Evolutionary conservation across 2,797 vertebrate species (phyloP).

Genomic region (Glossophaga mutica): DNA sequence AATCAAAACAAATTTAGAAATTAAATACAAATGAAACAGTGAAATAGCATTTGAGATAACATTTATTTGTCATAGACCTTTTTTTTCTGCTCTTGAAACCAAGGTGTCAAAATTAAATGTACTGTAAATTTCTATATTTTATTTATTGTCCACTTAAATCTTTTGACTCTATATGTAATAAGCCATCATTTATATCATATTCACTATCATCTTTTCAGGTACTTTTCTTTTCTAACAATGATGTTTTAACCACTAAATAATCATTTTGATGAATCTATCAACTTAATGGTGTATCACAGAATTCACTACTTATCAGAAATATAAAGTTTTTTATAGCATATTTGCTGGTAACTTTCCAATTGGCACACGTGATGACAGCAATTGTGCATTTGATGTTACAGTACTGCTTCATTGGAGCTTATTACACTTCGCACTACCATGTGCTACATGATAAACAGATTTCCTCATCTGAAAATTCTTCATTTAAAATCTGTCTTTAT

Average conservation of each 20-base stretch:
- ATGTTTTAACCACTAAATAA: not conserved
- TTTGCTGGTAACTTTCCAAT: not conserved
- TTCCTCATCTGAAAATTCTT: slow-evolving; percentile 17
- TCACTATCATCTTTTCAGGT: not conserved
- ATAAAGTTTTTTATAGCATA: not conserved
- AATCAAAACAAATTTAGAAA: slow-evolving; percentile 26
- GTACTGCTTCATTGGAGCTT: not conserved
- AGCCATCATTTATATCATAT: not conserved
- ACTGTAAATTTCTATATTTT: not conserved
- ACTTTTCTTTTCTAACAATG: not conserved
- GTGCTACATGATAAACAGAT: not conserved
- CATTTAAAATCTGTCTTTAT: not conserved
- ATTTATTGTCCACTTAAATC: not conserved
- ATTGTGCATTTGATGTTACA: not conserved
- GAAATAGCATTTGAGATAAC: not conserved
- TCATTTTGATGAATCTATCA: not conserved
- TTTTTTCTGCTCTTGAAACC: not conserved
- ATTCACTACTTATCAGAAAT: not conserved
- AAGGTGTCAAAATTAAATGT: not conserved
- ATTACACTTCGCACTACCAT: not conserved
- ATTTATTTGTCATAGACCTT: not conserved
- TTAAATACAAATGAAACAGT: not conserved
- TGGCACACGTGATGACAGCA: not conserved
- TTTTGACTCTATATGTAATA: not conserved
- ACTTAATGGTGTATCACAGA: not conserved